Evolutionary conservation across 2,888 invertebrate genomes (phyloP).

Genomic region (Pseudococcus jackbeardsleyi): DNA sequence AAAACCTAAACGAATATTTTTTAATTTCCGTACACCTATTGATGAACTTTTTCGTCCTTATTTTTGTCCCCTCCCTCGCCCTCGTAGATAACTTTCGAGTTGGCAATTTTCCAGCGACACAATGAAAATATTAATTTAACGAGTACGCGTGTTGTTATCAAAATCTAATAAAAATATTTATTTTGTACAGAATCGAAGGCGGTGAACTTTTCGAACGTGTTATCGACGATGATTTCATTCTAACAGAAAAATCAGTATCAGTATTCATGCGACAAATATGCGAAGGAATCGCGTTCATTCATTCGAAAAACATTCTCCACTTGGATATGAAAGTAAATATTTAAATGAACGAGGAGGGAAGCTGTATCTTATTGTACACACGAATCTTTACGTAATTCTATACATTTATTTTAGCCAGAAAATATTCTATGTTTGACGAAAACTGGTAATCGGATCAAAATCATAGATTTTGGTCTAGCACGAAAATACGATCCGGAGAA

Average conservation of each 20-base stretch:
- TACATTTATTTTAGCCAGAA: slow-evolving; percentile 81
- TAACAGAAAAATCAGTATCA: slow-evolving; percentile 96
- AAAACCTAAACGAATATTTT: background rate
- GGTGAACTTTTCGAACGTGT: slow-evolving; percentile 99
- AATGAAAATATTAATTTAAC: slow-evolving; percentile 37
- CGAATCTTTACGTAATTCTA: background rate
- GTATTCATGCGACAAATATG: slow-evolving; percentile 98
- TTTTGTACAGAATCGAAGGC: slow-evolving; percentile 90
- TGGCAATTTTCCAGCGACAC: background rate
- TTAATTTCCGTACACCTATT: background rate
- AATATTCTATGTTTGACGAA: slow-evolving; percentile 97
- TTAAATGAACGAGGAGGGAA: background rate
- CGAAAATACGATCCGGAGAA: slow-evolving; percentile 91
- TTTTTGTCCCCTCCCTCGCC: background rate
- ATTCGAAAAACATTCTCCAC: slow-evolving; percentile 94
- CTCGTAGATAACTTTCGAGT: background rate
- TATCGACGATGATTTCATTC: slow-evolving; percentile 96
- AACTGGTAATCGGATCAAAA: slow-evolving; percentile 97
- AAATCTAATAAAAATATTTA: slow-evolving; percentile 17
- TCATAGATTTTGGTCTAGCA: slow-evolving; percentile 98
- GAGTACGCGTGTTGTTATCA: slow-evolving; percentile 4
- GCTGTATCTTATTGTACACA: background rate
- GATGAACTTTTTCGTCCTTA: background rate
- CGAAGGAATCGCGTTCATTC: slow-evolving; percentile 97
- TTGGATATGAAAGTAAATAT: slow-evolving; percentile 92